Conservation (phyloP, 2,797 vertebrate species). For the Denticeps clupeoides region DNA sequence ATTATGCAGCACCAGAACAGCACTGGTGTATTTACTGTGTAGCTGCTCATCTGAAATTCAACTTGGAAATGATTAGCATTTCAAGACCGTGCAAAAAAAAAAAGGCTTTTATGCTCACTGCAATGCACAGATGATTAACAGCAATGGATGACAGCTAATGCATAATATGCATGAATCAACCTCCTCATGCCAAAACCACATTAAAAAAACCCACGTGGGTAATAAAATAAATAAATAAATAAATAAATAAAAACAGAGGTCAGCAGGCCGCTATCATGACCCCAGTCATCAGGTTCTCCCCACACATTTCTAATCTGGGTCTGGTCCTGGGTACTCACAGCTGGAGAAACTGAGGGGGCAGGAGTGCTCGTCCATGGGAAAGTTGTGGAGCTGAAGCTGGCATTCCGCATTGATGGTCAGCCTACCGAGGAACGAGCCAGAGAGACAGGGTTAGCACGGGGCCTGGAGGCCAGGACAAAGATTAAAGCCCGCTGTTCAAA, state of each 20-base stretch:
- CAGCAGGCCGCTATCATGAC: no score
- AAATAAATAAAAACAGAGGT: no score
- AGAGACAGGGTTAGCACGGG: neutral
- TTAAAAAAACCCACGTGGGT: no score
- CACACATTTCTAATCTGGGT: slow-evolving; percentile 6
- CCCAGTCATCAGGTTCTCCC: no score
- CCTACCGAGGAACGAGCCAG: slow-evolving; percentile 41
- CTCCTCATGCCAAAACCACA: no score
- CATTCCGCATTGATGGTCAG: slow-evolving; percentile 91
- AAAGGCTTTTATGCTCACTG: neutral
- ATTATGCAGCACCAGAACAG: neutral
- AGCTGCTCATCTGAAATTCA: neutral
- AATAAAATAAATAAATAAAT: no score
- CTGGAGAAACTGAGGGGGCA: slow-evolving; percentile 90
- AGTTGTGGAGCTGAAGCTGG: slow-evolving; percentile 87
- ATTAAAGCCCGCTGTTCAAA: neutral
- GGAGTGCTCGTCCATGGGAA: slow-evolving; percentile 90
- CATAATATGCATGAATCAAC: no score
- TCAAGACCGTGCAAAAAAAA: neutral
- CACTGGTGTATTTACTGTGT: slow-evolving; percentile 2
- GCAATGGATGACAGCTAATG: no score
- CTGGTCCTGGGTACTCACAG: slow-evolving; percentile 63
- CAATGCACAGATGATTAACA: no score
- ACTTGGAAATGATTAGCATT: slow-evolving; percentile 2
- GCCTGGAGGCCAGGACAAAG: neutral